phyloP scores from a whole-genome alignment of 2,113 vertebrate species.

The Delphinus delphis region DNA sequence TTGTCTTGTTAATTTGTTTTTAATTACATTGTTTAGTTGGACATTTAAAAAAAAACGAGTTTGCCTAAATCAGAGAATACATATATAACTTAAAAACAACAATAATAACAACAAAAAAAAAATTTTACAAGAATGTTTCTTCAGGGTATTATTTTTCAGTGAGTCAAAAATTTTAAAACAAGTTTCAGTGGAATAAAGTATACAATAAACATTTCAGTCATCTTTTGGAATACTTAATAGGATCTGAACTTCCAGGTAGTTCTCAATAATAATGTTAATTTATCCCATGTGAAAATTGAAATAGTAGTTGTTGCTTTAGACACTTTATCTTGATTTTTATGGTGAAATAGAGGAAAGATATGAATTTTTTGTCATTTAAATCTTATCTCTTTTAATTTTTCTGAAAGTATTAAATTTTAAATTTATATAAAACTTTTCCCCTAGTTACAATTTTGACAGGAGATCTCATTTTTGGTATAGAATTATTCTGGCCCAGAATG shows the following conservation, averaged over 20 bases:
- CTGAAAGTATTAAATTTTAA: slow-evolving; percentile 14
- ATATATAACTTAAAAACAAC: neutral
- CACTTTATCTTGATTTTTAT: slow-evolving; percentile 11
- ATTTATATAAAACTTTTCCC: neutral
- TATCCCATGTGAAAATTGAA: slow-evolving; percentile 5
- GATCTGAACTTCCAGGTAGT: neutral
- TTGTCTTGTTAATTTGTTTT: slow-evolving; percentile 23
- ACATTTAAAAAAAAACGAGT: slow-evolving; percentile 22
- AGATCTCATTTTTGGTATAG: neutral
- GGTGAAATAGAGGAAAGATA: neutral
- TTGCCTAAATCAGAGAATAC: neutral
- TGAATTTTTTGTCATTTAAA: neutral
- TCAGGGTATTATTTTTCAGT: slow-evolving; percentile 5
- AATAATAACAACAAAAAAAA: neutral
- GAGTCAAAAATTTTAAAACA: slow-evolving; percentile 8
- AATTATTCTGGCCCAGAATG: slow-evolving; percentile 1
- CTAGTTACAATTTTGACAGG: neutral
- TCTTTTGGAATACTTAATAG: neutral
- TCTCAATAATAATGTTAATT: neutral
- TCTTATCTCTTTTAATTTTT: neutral
- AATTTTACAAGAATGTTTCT: neutral
- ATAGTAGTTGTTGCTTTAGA: neutral
- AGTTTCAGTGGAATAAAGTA: neutral
- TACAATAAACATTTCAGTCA: neutral
- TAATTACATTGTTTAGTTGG: neutral